Evolutionary conservation across 1,140 invertebrate species (phyloP).

Genomic region (Drosophila ercepeae): DNA sequence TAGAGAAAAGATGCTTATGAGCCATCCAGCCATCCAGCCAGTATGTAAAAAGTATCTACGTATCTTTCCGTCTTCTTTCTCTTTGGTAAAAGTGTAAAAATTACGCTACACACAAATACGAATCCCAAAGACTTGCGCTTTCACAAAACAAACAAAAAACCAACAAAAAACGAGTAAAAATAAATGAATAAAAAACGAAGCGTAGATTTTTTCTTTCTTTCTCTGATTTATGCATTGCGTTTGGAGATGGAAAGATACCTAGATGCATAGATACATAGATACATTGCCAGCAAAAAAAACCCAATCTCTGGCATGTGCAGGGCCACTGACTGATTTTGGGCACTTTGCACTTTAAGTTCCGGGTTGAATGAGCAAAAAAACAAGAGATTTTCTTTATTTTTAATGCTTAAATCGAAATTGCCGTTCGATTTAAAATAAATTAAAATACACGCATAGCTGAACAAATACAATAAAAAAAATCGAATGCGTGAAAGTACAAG

Average conservation of each 20-base stretch:
- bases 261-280: slow-evolving; percentile 18
- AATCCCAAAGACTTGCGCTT: slow-evolving; percentile 66
- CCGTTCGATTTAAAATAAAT: slow-evolving; percentile 77
- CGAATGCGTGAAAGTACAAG: slow-evolving; percentile 63
- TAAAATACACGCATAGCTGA: slow-evolving; percentile 73
- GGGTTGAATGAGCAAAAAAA: slow-evolving; percentile 64
- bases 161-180: neutral
- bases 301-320: slow-evolving; percentile 1
- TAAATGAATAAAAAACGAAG: slow-evolving; percentile 22
- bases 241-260: slow-evolving; percentile 28
- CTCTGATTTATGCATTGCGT: slow-evolving; percentile 57
- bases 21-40: slow-evolving; percentile 5
- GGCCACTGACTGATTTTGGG: slow-evolving; percentile 27
- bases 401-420: slow-evolving; percentile 43
- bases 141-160: slow-evolving; percentile 63
- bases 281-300: slow-evolving; percentile 26
- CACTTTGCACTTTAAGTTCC: slow-evolving; percentile 48
- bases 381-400: slow-evolving; percentile 7
- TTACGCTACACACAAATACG: slow-evolving; percentile 48
- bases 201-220: slow-evolving; percentile 43
- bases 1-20: slow-evolving; percentile 68
- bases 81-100: slow-evolving; percentile 77
- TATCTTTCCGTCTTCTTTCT: slow-evolving; percentile 39
- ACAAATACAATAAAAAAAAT: slow-evolving; percentile 61
- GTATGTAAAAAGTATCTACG: slow-evolving; percentile 48